Conservation (phyloP, 2,113 vertebrate species). For the Protobothrops mucrosquamatus region DNA sequence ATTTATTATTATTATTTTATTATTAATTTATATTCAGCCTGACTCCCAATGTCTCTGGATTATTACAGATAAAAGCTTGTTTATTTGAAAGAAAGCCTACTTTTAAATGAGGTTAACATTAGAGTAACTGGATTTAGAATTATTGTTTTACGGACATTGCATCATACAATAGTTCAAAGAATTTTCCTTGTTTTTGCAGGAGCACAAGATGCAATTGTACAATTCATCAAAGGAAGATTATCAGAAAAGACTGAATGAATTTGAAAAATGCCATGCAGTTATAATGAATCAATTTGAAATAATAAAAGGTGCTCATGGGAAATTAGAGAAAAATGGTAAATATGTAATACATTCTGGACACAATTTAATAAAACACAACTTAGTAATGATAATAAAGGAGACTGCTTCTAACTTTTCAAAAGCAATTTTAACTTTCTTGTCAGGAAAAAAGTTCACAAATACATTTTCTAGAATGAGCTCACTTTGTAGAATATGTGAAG, state of each 20-base stretch:
- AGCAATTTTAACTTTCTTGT: background rate
- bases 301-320: conserved; percentile 80
- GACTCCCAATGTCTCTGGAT: background rate
- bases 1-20: background rate
- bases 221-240: conserved; percentile 81
- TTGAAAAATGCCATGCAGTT: conserved; percentile 81
- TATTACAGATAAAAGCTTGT: background rate
- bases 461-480: background rate
- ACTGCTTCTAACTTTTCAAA: background rate
- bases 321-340: conserved; percentile 86
- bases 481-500: conserved; percentile 4
- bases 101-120: background rate
- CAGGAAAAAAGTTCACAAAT: background rate
- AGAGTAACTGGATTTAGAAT: background rate
- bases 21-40: background rate
- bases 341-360: background rate
- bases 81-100: background rate
- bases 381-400: background rate
- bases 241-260: conserved; percentile 84
- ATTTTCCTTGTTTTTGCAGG: conserved; percentile 66
- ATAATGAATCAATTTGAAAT: conserved; percentile 78
- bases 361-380: background rate
- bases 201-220: conserved; percentile 85
- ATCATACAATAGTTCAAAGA: background rate
- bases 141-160: background rate